Conservation (phyloP, 2,888 invertebrate genomes). For the Pyrrhia umbra region DNA sequence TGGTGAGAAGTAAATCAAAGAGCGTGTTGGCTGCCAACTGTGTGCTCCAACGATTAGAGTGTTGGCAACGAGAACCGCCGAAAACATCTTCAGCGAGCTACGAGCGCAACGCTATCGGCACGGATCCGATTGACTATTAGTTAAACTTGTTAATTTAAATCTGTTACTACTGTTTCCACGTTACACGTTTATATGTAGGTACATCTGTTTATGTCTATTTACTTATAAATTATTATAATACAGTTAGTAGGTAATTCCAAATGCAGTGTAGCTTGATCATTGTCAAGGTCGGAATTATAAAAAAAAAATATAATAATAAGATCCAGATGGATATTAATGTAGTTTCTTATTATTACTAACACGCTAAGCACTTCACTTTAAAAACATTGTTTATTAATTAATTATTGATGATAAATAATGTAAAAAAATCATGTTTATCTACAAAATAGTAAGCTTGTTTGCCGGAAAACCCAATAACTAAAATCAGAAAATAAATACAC, state of each 20-base stretch:
- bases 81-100: constrained; percentile 78
- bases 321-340: background rate
- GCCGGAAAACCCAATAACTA: constrained; percentile 14
- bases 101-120: constrained; percentile 65
- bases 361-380: too few species aligned
- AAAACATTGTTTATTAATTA: background rate
- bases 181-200: constrained; percentile 1
- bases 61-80: constrained; percentile 79
- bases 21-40: constrained; percentile 82
- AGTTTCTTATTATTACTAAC: too few species aligned
- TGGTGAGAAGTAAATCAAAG: constrained; percentile 88
- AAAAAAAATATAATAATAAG: background rate
- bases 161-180: constrained; percentile 62
- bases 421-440: constrained; percentile 6
- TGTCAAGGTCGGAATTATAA: background rate
- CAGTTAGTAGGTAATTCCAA: background rate
- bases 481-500: constrained; percentile 20
- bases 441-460: constrained; percentile 15
- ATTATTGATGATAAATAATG: background rate
- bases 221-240: background rate
- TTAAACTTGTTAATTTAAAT: constrained; percentile 74
- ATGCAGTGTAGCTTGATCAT: background rate
- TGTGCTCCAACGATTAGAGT: constrained; percentile 76
- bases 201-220: background rate
- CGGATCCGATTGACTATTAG: constrained; percentile 71